phyloP scores from a whole-genome alignment of 2,113 vertebrate species.

The Notarius lentiginosus region DNA sequence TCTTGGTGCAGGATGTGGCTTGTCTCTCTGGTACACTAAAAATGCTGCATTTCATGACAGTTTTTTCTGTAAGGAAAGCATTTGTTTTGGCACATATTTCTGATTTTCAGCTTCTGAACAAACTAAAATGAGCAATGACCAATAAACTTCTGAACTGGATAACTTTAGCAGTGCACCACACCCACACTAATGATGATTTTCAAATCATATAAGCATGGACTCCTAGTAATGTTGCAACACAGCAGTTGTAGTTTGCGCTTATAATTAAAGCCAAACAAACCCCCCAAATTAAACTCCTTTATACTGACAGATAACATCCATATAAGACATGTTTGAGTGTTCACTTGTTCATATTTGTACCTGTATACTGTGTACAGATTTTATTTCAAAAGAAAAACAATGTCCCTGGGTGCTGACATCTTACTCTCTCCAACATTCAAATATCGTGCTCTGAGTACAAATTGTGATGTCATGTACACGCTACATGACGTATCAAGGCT shows the following conservation, averaged over 20 bases:
- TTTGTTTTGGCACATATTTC: not conserved
- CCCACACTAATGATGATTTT: not conserved
- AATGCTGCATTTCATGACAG: not conserved
- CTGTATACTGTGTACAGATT: too few species aligned
- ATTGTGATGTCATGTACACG: too few species aligned
- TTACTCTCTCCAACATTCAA: too few species aligned
- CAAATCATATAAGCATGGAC: not conserved
- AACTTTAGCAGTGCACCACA: not conserved
- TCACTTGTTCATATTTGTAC: too few species aligned
- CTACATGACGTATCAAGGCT: too few species aligned
- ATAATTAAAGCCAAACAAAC: not conserved
- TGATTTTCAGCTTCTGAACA: not conserved
- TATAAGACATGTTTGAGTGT: too few species aligned
- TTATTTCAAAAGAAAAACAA: too few species aligned
- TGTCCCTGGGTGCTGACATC: too few species aligned
- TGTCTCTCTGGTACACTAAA: not conserved
- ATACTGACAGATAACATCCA: too few species aligned
- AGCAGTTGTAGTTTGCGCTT: not conserved
- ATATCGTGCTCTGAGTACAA: too few species aligned
- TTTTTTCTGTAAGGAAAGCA: not conserved
- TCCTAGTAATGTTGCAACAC: not conserved
- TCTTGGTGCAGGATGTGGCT: not conserved
- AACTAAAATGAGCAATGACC: not conserved
- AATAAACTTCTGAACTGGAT: not conserved
- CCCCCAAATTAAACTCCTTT: too few species aligned